phyloP scores from a whole-genome alignment of 2,113 vertebrate species.

The Cyprinodon tularosa region DNA sequence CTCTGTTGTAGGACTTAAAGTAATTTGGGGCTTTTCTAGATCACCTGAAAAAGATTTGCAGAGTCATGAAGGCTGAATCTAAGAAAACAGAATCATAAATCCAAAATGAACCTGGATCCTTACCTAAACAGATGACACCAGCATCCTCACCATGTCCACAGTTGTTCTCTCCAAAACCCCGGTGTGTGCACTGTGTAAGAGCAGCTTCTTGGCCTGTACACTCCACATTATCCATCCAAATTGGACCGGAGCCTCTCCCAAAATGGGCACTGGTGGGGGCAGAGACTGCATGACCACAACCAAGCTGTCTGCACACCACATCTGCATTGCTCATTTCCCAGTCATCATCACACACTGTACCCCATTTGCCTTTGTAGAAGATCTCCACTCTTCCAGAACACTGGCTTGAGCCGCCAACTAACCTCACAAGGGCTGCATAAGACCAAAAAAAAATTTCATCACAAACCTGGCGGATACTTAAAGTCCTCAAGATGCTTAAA shows the following conservation, averaged over 20 bases:
- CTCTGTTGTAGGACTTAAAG: constrained; percentile 37
- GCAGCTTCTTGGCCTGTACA: constrained; percentile 60
- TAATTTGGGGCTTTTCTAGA: constrained; percentile 62
- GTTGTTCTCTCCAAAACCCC: constrained; percentile 57
- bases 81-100: neutral
- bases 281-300: constrained; percentile 64
- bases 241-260: constrained; percentile 63
- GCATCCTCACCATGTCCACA: constrained; percentile 73
- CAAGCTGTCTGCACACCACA: constrained; percentile 67
- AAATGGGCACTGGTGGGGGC: constrained; percentile 54
- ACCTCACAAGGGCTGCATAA: constrained; percentile 43
- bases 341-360: constrained; percentile 71
- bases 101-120: neutral
- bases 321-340: constrained; percentile 44
- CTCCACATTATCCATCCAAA: constrained; percentile 71
- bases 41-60: constrained; percentile 43
- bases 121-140: constrained; percentile 72
- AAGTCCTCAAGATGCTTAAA: neutral
- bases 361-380: constrained; percentile 62
- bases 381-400: constrained; percentile 69
- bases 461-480: fast-evolving
- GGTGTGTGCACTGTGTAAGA: constrained; percentile 60
- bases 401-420: constrained; percentile 23
- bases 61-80: constrained; percentile 35
- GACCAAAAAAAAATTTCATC: constrained; percentile 8